A percentile compares a stretch with the other conserved stretches of the same genome.
phyloP scores from a whole-genome alignment of 2,888 invertebrate species.

The Drosophila mayaguana region DNA sequence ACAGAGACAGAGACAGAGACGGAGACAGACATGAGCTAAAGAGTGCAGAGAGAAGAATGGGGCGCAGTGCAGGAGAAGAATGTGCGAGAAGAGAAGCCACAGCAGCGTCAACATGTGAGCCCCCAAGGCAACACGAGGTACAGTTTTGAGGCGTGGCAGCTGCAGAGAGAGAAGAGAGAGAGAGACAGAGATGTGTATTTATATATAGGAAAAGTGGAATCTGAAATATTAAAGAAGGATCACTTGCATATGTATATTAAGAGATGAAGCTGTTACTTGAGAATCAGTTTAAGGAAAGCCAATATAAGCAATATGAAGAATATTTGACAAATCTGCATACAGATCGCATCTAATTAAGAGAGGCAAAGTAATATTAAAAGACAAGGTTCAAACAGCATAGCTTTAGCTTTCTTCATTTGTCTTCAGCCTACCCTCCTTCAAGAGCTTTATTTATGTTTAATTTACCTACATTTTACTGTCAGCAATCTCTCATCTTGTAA shows the following conservation, averaged over 20 bases:
- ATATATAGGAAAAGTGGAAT: not conserved
- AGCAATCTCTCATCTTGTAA: not conserved
- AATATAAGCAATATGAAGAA: not conserved
- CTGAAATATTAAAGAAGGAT: not conserved
- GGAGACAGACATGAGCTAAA: not conserved
- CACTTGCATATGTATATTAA: not conserved
- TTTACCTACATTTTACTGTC: not conserved
- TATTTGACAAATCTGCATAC: not conserved
- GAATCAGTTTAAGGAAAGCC: not conserved
- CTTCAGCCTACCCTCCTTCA: not conserved
- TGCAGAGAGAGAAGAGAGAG: not conserved
- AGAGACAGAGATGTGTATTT: not conserved
- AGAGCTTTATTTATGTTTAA: not conserved
- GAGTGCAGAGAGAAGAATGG: not conserved
- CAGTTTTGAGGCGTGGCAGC: conserved; percentile 75
- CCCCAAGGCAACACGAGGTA: conserved; percentile 42
- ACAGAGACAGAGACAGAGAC: conserved; percentile 8
- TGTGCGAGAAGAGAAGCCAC: conserved; percentile 56
- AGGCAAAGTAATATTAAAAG: too few species aligned
- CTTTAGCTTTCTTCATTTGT: not conserved
- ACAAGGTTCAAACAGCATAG: not conserved
- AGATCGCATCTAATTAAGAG: not conserved
- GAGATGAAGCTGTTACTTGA: not conserved
- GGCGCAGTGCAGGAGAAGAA: conserved; percentile 40
- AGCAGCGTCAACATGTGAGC: conserved; percentile 53